Percentiles rank a stretch among this genome's conserved stretches.
These are phyloP conservation scores for Druon quercuslanigerum DNA, from an alignment of 1,140 invertebrate species.

Conservation along the genomic window DNA sequence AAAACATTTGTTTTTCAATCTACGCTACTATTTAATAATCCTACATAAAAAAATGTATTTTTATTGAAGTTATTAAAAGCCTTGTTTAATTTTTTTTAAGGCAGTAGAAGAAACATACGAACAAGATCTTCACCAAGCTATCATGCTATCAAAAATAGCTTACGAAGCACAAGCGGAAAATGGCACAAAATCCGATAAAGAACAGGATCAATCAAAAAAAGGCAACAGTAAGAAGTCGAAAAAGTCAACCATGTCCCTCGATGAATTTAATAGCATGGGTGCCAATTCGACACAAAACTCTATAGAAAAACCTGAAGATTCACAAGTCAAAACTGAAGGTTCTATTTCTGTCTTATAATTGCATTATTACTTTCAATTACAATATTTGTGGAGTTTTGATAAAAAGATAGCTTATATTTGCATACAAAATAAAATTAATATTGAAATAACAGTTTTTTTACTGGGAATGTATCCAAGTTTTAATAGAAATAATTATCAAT, in stretches of 20 bases:
- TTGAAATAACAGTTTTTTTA: too few species aligned
- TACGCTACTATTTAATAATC: too few species aligned
- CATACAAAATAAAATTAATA: too few species aligned
- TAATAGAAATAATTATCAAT: too few species aligned
- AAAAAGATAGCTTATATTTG: too few species aligned
- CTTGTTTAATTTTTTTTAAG: conserved; percentile 51
- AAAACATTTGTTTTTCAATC: too few species aligned
- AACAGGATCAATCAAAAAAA: conserved; percentile 68
- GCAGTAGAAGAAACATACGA: conserved; percentile 77
- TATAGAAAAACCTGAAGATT: conserved; percentile 40
- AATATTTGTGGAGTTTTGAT: too few species aligned
- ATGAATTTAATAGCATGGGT: conserved; percentile 78
- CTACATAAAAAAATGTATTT: too few species aligned
- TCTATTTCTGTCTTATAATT: conserved; percentile 24
- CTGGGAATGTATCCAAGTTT: too few species aligned
- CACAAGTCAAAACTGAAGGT: conserved; percentile 58
- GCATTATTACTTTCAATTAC: neutral
- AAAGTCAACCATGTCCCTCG: conserved; percentile 78
- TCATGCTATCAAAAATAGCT: conserved; percentile 78
- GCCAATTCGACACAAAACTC: conserved; percentile 44
- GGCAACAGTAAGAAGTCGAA: conserved; percentile 75
- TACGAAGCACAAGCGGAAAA: conserved; percentile 76
- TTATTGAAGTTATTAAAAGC: too few species aligned
- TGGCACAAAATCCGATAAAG: conserved; percentile 62
- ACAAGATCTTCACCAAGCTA: conserved; percentile 78